Evolutionary conservation across 2,888 invertebrate genomes (phyloP).

Genomic region (Hydriomena furcata): DNA sequence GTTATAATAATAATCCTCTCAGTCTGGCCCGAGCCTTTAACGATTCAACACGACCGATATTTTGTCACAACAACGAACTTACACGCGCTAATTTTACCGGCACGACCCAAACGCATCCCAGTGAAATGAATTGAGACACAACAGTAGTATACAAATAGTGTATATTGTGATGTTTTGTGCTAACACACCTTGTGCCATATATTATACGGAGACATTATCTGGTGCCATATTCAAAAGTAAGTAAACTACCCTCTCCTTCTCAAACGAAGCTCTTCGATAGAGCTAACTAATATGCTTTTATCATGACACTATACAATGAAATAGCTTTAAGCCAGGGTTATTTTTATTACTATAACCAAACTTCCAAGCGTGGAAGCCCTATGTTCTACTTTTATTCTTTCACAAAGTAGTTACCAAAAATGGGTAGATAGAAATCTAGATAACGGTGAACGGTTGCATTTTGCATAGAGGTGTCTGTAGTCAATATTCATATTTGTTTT

Average conservation of each 20-base stretch:
- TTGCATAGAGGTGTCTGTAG: too few species aligned
- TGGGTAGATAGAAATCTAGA: too few species aligned
- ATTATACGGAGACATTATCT: conserved; percentile 59
- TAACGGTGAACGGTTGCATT: too few species aligned
- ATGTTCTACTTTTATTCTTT: too few species aligned
- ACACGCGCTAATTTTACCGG: conserved; percentile 46
- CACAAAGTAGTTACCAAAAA: too few species aligned
- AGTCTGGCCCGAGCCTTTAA: conserved; percentile 75
- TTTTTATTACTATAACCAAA: too few species aligned
- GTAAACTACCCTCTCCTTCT: conserved; percentile 30
- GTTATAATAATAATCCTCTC: conserved; percentile 77
- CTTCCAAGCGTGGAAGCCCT: too few species aligned
- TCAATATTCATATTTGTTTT: too few species aligned
- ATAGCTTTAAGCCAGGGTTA: too few species aligned
- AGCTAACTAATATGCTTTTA: too few species aligned
- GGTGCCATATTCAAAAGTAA: conserved; percentile 61
- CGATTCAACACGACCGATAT: conserved; percentile 73
- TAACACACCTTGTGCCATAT: conserved; percentile 69
- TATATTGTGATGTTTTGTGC: conserved; percentile 79
- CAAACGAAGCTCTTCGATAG: too few species aligned
- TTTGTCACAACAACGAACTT: conserved; percentile 47
- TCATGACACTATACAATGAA: too few species aligned
- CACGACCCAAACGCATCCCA: conserved; percentile 37
- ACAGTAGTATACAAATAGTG: conserved; percentile 62
- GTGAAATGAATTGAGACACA: conserved; percentile 59